phyloP scores from a whole-genome alignment of 2,797 vertebrate species.

The Odontamblyopus lacepedii region DNA sequence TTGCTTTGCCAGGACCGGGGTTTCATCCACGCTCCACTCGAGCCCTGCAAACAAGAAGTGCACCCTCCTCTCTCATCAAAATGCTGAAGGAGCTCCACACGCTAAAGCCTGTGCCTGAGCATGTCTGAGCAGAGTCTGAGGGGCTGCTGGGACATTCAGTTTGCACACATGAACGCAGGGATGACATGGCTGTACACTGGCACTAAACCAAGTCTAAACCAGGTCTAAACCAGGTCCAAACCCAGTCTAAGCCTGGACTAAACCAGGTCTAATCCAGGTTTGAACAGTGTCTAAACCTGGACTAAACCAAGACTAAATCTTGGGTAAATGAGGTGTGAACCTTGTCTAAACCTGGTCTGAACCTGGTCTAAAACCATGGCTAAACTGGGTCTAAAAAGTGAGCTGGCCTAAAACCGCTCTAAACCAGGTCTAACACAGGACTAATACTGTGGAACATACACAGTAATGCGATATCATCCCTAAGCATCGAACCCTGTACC shows the following conservation, averaged over 20 bases:
- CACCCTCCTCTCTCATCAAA: constrained; percentile 71
- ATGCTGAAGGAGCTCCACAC: constrained; percentile 59
- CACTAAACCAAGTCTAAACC: background rate
- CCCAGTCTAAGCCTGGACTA: background rate
- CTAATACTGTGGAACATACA: background rate
- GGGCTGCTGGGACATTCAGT: constrained; percentile 37
- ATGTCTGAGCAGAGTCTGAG: constrained; percentile 38
- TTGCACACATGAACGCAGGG: constrained; percentile 14
- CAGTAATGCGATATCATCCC: background rate
- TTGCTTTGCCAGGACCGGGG: constrained; percentile 77
- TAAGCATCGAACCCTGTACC: no score
- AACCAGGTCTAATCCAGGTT: background rate
- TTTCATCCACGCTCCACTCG: constrained; percentile 64
- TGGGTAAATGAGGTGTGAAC: background rate
- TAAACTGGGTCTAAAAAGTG: background rate
- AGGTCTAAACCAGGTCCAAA: background rate
- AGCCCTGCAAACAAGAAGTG: constrained; percentile 71
- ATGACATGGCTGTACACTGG: background rate
- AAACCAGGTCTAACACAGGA: background rate
- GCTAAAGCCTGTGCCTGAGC: constrained; percentile 42
- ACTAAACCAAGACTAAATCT: background rate
- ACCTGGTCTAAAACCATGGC: background rate
- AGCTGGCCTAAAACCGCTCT: no score
- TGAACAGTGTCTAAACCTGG: background rate
- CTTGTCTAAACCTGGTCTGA: background rate